These are phyloP conservation scores for Heliconius hortense DNA, from an alignment of 2,888 invertebrate species.

Conservation along the genomic window DNA sequence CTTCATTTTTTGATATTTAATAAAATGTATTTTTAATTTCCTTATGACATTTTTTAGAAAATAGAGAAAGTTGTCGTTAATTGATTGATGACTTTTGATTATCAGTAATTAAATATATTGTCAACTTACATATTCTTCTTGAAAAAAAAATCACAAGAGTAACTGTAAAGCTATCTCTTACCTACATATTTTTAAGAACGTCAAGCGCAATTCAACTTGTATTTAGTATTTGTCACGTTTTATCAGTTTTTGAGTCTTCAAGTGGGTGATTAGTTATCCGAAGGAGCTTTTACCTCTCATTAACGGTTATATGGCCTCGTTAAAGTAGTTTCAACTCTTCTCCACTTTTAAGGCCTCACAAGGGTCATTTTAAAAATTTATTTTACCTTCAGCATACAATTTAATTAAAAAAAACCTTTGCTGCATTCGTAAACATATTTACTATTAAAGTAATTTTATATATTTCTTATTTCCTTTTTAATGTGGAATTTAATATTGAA, in stretches of 20 bases:
- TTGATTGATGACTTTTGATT: slow-evolving; percentile 9
- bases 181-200: slow-evolving; percentile 34
- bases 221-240: slow-evolving; percentile 48
- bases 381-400: not conserved
- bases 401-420: not conserved
- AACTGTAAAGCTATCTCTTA: slow-evolving; percentile 36
- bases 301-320: slow-evolving; percentile 73
- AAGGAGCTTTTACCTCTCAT: slow-evolving; percentile 73
- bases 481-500: not conserved
- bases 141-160: slow-evolving; percentile 18
- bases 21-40: not conserved
- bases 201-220: slow-evolving; percentile 40
- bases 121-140: slow-evolving; percentile 4
- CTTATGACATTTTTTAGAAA: not conserved
- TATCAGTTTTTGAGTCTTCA: slow-evolving; percentile 48
- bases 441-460: not conserved
- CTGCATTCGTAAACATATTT: not conserved
- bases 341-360: slow-evolving; percentile 45
- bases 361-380: slow-evolving; percentile 11
- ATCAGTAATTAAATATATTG: slow-evolving; percentile 15
- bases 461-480: not conserved
- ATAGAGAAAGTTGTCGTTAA: not conserved
- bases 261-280: slow-evolving; percentile 58
- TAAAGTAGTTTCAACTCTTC: slow-evolving; percentile 62
- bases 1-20: not conserved